phyloP scores from a whole-genome alignment of 1,140 invertebrate species.

The Drosophila parvula region DNA sequence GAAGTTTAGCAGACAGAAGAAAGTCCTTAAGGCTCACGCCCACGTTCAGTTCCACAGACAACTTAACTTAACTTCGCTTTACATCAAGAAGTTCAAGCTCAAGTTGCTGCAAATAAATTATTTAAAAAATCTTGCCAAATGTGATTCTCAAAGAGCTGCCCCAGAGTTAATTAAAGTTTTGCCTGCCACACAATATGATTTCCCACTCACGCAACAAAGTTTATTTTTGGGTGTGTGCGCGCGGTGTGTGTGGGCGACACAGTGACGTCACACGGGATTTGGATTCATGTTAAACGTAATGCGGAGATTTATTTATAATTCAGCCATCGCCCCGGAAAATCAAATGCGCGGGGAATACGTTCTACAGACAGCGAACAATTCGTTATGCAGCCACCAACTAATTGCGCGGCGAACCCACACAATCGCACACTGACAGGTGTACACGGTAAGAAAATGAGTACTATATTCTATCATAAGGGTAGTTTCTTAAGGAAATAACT shows the following conservation, averaged over 20 bases:
- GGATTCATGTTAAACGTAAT: slow-evolving; percentile 66
- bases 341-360: slow-evolving; percentile 21
- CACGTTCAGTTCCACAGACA: no score
- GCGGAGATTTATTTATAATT: slow-evolving; percentile 76
- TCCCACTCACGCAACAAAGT: slow-evolving; percentile 36
- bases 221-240: slow-evolving; percentile 12
- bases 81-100: neutral
- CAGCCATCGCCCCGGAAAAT: slow-evolving; percentile 39
- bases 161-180: slow-evolving; percentile 34
- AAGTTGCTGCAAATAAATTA: slow-evolving; percentile 11
- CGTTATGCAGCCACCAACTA: slow-evolving; percentile 64
- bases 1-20: slow-evolving; percentile 2
- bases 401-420: slow-evolving; percentile 61
- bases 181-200: slow-evolving; percentile 37
- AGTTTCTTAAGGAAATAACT: neutral
- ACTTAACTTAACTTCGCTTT: slow-evolving; percentile 6
- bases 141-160: slow-evolving; percentile 10
- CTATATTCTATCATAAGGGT: neutral
- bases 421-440: slow-evolving; percentile 25
- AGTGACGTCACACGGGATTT: slow-evolving; percentile 66
- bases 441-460: neutral
- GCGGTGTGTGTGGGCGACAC: slow-evolving; percentile 33
- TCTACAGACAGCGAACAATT: slow-evolving; percentile 35
- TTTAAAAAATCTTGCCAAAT: slow-evolving; percentile 35
- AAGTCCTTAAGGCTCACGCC: no score